Conservation (phyloP, 2,113 vertebrate genomes). For the Gnathonemus echidnorhynchus region DNA sequence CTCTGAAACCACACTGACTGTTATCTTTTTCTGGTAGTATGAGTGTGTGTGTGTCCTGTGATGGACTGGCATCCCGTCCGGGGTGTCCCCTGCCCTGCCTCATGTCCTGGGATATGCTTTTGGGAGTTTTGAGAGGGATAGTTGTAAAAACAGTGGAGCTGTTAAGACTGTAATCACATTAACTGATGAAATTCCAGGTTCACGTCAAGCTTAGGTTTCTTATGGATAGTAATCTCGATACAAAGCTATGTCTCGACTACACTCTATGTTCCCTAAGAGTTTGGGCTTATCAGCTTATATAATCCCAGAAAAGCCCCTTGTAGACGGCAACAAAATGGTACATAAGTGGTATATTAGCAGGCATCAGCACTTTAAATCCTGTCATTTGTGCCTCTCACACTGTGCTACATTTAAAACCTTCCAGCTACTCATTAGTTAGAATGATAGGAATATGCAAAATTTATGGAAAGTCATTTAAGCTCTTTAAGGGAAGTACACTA, state of each 20-base stretch:
- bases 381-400: not conserved
- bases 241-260: not conserved
- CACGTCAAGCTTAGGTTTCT: not conserved
- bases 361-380: not conserved
- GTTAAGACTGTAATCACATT: not conserved
- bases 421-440: not conserved
- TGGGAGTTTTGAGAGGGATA: not conserved
- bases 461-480: not conserved
- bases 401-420: not conserved
- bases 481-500: not conserved
- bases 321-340: not conserved
- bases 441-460: not conserved
- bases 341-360: not conserved
- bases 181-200: not conserved
- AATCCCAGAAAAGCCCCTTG: not conserved
- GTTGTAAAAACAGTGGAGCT: not conserved
- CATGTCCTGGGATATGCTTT: not conserved
- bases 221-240: not conserved
- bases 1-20: not conserved
- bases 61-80: not conserved
- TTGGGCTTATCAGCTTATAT: not conserved
- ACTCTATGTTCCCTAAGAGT: not conserved
- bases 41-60: not conserved
- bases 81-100: not conserved
- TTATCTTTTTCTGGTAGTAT: not conserved